Percentiles rank a stretch among this genome's conserved stretches.
phyloP scores from a whole-genome alignment of 2,113 vertebrate species.

The Parotia lawesii region DNA sequence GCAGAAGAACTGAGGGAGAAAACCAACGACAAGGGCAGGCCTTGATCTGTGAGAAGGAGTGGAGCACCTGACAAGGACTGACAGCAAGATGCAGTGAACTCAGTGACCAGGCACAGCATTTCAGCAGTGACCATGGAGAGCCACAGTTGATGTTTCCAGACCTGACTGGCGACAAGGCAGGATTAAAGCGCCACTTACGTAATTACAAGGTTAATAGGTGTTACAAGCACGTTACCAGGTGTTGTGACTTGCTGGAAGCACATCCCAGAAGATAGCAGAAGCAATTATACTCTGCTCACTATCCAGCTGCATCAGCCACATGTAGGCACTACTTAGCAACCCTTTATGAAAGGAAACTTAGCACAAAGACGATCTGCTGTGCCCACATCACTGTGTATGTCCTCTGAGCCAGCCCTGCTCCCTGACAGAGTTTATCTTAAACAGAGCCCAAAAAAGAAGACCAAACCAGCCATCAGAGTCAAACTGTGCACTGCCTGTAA shows the following conservation, averaged over 20 bases:
- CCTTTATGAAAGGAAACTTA: background rate
- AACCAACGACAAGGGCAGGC: background rate
- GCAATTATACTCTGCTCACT: slow-evolving; percentile 15
- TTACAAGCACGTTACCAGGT: background rate
- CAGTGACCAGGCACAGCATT: background rate
- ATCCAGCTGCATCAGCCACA: background rate
- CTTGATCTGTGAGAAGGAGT: background rate
- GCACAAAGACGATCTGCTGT: background rate
- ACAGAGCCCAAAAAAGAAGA: background rate
- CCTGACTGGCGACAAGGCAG: background rate
- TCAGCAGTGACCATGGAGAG: background rate
- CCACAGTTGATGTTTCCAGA: background rate
- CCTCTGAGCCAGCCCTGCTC: background rate
- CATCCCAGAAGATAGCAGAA: slow-evolving; percentile 15
- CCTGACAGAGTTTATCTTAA: background rate
- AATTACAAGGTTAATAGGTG: slow-evolving; percentile 41
- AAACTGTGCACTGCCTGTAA: background rate
- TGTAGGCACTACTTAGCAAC: background rate
- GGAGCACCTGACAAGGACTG: background rate
- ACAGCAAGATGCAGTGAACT: background rate
- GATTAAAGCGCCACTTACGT: background rate
- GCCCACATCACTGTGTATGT: background rate
- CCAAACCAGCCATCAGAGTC: background rate
- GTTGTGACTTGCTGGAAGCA: slow-evolving; percentile 16
- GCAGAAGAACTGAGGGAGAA: background rate